phyloP scores from a whole-genome alignment of 2,113 vertebrate genomes.

The Cyanoderma ruficeps region DNA sequence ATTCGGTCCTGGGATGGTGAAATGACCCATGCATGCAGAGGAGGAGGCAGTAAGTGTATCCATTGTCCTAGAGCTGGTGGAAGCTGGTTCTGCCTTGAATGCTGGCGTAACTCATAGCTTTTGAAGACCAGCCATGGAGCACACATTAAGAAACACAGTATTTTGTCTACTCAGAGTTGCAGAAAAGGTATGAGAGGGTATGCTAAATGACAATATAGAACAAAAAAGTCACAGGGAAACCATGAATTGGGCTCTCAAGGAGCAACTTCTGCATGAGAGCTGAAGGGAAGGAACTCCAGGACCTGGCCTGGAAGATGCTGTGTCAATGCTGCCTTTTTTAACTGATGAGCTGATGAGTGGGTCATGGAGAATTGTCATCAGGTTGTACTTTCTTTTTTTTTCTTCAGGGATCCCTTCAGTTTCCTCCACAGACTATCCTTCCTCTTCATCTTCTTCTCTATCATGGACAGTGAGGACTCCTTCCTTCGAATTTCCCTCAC shows the following conservation, averaged over 20 bases:
- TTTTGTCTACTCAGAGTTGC: background rate
- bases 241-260: background rate
- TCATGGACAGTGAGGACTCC: slow-evolving; percentile 66
- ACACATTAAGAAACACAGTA: background rate
- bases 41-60: background rate
- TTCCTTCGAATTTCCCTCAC: slow-evolving; percentile 82
- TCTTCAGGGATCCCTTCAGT: slow-evolving; percentile 78
- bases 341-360: background rate
- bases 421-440: slow-evolving; percentile 80
- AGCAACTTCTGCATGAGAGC: slow-evolving; percentile 12
- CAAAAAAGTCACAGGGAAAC: background rate
- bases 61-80: background rate
- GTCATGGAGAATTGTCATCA: slow-evolving; percentile 9
- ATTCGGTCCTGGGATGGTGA: background rate
- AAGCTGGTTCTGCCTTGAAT: background rate
- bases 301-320: slow-evolving; percentile 1
- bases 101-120: background rate
- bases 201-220: background rate
- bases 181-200: background rate
- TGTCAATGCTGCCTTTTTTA: slow-evolving; percentile 37
- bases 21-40: background rate
- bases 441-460: slow-evolving; percentile 75
- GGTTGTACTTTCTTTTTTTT: slow-evolving; percentile 74
- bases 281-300: background rate
- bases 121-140: background rate